Evolutionary conservation across 2,888 invertebrate species (phyloP).

Genomic region (Willowsia nigromaculata): DNA sequence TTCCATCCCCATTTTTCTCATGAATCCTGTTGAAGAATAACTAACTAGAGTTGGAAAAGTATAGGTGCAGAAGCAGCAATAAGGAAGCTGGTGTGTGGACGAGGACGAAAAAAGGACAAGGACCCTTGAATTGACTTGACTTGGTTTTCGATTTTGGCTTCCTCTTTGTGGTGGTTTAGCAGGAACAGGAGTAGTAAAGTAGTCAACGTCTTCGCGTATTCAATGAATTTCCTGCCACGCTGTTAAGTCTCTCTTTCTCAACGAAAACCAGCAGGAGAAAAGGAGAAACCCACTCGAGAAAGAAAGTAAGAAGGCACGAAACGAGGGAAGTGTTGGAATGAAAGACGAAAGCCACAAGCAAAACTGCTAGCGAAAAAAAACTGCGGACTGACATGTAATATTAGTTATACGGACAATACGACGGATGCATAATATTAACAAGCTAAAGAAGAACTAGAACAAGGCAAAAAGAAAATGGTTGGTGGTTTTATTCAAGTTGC

Average conservation of each 20-base stretch:
- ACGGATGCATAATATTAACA: conserved; percentile 8
- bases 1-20: conserved; percentile 7
- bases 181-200: not conserved
- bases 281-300: conserved; percentile 8
- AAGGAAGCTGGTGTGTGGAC: not conserved
- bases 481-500: not conserved
- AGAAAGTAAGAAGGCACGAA: not conserved
- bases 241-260: not conserved
- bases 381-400: conserved; percentile 23
- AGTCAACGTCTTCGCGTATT: not conserved
- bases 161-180: not conserved
- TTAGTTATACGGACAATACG: not conserved
- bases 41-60: not conserved
- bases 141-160: conserved; percentile 37
- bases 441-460: not conserved
- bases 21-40: not conserved
- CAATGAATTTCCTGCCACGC: conserved; percentile 7
- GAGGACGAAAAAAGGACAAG: conserved; percentile 23
- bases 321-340: conserved; percentile 10
- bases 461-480: not conserved
- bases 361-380: not conserved
- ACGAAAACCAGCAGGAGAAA: not conserved
- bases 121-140: conserved; percentile 62
- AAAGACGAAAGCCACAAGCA: conserved; percentile 13
- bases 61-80: not conserved